Base-by-base conservation (phyloP, 2,888 invertebrate genomes). In the Sialis lutaria region DNA sequence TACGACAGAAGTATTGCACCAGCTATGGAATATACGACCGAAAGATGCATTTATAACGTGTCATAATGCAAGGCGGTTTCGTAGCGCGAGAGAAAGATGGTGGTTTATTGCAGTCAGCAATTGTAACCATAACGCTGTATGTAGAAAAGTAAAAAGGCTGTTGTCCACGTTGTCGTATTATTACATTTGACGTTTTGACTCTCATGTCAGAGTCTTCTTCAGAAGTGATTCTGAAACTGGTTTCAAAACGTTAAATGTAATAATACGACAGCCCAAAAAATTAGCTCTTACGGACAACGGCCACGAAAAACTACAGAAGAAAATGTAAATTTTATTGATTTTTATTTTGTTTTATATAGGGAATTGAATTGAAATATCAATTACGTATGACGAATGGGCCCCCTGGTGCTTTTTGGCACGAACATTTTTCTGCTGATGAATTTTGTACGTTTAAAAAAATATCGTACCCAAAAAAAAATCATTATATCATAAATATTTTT, bases 371-470 rank as follows among this genome's bases (percentile, higher is more conserved):
- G 4, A 75, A 76, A 49, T 93, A 90, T 63, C 78, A 76, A 57
- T 78, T 93, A 53, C 67, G 82, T 48, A 83, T 95, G 87, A 91
- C 90, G 0, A 95, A 95, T 62, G 90, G 87, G 0, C 72, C 78
- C 1, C 73, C 75, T 1, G 82, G 80, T 0, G 83, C 83, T 56
- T 81, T 85, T 55, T 87, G 89, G 82, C 82, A 81, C 55, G 79
- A 85, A 58, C 92, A 95, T 59, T 92, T 91, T 60, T 92, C 92
- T 0, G 92, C 91, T 6, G 93, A 95, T 63, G 90, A 95, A 67
- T 91, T 92, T 67, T 90, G 92, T 89, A 72, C 80, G 85, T 71
- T 49, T 58, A 45, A 49, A 48, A 48, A 45, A 42, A 6, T 22
- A 22, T 22, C 22, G 2, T 2, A 22, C 22, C 2, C 22, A 22